These are phyloP conservation scores for Buteo buteo DNA, from an alignment of 2,113 vertebrate species.

Conservation along the genomic window DNA sequence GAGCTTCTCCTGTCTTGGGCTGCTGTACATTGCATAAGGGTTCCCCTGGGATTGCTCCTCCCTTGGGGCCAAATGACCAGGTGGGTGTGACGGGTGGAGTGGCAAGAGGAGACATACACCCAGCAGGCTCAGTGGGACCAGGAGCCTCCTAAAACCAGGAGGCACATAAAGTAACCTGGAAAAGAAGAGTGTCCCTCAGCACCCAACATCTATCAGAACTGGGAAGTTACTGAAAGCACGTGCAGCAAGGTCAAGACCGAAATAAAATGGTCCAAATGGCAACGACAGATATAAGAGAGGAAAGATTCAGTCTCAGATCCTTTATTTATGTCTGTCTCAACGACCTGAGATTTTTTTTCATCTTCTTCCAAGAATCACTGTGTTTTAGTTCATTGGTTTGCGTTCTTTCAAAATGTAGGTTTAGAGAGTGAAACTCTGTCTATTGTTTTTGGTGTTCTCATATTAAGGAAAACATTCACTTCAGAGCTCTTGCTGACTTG, in stretches of 20 bases:
- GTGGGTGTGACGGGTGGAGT: accelerated
- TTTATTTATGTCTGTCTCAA: background rate
- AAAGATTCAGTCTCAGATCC: background rate
- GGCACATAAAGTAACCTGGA: background rate
- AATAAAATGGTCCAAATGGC: background rate
- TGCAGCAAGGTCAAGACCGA: background rate
- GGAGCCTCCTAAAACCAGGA: background rate
- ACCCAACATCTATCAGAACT: background rate
- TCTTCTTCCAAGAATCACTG: background rate
- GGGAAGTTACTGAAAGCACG: background rate
- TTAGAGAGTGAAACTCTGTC: background rate
- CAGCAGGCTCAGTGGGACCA: background rate
- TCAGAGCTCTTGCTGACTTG: background rate
- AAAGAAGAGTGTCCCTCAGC: background rate
- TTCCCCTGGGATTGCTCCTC: background rate
- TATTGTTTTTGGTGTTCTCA: background rate
- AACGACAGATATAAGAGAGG: background rate
- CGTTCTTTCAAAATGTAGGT: background rate
- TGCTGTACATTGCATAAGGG: background rate
- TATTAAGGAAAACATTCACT: background rate
- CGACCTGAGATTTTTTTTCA: background rate
- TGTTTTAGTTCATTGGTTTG: background rate
- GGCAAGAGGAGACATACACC: background rate
- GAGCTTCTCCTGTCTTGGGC: background rate
- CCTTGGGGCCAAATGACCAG: background rate